phyloP scores from a whole-genome alignment of 2,113 vertebrate genomes.

The Eptesicus fuscus region DNA sequence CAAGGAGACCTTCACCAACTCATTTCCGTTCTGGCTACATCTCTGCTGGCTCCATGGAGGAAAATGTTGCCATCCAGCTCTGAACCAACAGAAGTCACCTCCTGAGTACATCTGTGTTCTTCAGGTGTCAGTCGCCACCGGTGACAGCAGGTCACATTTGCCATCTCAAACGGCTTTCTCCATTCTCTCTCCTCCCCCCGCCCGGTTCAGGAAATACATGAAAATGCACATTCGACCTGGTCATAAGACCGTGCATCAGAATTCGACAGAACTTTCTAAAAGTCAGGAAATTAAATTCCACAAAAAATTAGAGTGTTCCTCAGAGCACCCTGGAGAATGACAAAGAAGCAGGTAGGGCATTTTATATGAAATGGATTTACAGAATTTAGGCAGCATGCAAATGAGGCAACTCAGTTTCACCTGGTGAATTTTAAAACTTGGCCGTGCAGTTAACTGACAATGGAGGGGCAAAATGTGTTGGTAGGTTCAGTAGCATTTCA shows the following conservation, averaged over 20 bases:
- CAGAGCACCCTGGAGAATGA: constrained; percentile 22
- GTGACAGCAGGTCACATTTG: neutral
- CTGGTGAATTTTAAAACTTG: neutral
- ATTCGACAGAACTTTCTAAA: constrained; percentile 6
- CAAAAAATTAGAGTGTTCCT: constrained; percentile 11
- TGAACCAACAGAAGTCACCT: neutral
- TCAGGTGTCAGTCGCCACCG: neutral
- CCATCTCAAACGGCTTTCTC: neutral
- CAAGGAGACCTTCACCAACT: neutral
- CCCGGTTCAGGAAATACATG: neutral
- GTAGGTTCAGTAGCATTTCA: neutral
- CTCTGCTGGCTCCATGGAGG: neutral
- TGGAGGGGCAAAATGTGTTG: neutral
- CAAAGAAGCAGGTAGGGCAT: neutral
- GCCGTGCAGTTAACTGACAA: neutral
- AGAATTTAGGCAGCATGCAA: neutral
- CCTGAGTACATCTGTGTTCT: neutral
- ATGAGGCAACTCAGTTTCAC: neutral
- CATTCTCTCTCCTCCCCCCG: neutral
- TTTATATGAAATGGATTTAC: constrained; percentile 20
- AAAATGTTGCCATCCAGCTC: neutral
- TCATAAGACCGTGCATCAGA: neutral
- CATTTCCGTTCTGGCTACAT: neutral
- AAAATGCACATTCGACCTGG: neutral
- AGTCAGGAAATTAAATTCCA: constrained; percentile 47